A percentile compares a stretch with the other conserved stretches of the same genome.
Conservation (phyloP, 2,113 vertebrate species). For the Petroica traversi region DNA sequence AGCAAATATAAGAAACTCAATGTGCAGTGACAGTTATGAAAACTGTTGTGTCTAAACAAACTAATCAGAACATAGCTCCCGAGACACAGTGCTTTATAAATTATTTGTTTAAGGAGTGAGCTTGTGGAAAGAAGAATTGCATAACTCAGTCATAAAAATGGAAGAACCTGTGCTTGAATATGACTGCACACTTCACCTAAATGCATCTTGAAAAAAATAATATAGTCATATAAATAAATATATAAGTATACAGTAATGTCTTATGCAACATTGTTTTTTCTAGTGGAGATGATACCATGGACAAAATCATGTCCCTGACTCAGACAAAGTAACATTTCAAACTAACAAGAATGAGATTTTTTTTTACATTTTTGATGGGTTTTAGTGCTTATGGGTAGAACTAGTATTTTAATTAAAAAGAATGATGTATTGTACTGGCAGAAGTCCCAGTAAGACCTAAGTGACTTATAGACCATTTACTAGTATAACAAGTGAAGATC, state of each 20-base stretch:
- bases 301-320: neutral
- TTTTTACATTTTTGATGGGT: neutral
- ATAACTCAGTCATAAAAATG: neutral
- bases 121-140: neutral
- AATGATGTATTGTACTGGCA: constrained; percentile 55
- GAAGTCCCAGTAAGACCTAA: constrained; percentile 38
- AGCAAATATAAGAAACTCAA: constrained; percentile 20
- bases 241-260: neutral
- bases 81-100: neutral
- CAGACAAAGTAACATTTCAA: neutral
- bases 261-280: neutral
- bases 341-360: neutral
- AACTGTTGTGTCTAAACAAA: constrained; percentile 42
- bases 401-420: constrained; percentile 58
- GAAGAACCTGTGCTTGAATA: neutral
- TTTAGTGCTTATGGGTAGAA: constrained; percentile 46
- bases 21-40: constrained; percentile 28
- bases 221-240: neutral
- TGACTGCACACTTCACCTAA: neutral
- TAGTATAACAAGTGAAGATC: constrained; percentile 43
- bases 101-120: neutral
- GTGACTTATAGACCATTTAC: constrained; percentile 60
- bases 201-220: neutral
- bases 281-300: neutral
- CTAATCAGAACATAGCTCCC: neutral